phyloP scores from a whole-genome alignment of 1,140 invertebrate genomes.

The Octopus sinensis region DNA sequence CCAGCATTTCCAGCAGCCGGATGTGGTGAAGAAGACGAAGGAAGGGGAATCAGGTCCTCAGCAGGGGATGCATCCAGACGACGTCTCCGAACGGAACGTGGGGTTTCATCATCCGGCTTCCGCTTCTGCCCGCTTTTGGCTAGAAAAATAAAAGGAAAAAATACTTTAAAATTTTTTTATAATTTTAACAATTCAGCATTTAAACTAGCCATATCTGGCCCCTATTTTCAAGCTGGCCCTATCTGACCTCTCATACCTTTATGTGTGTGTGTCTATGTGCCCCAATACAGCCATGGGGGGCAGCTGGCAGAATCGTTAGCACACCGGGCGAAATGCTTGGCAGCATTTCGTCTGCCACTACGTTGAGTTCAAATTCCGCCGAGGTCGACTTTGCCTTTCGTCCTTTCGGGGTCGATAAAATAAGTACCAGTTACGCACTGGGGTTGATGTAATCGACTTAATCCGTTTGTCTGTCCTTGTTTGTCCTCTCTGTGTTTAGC shows the following conservation, averaged over 20 bases:
- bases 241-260: background rate
- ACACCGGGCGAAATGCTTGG: too few species aligned
- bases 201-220: background rate
- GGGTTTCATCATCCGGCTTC: background rate
- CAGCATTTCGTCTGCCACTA: too few species aligned
- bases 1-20: slow-evolving; percentile 6
- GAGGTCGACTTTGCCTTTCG: too few species aligned
- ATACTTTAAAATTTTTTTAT: background rate
- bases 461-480: too few species aligned
- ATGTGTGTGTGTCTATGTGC: background rate
- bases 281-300: too few species aligned
- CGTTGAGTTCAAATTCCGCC: too few species aligned
- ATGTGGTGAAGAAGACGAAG: slow-evolving; percentile 7
- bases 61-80: slow-evolving; percentile 18
- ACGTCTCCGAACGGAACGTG: background rate
- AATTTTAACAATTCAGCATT: background rate
- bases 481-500: too few species aligned
- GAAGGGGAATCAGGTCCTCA: slow-evolving; percentile 13
- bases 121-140: background rate
- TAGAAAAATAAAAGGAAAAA: background rate
- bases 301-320: too few species aligned
- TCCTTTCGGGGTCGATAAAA: too few species aligned
- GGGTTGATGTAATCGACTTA: too few species aligned
- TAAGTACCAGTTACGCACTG: too few species aligned
- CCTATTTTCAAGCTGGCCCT: background rate